Conservation (phyloP, 2,797 vertebrate genomes). For the Tragelaphus oryx region DNA sequence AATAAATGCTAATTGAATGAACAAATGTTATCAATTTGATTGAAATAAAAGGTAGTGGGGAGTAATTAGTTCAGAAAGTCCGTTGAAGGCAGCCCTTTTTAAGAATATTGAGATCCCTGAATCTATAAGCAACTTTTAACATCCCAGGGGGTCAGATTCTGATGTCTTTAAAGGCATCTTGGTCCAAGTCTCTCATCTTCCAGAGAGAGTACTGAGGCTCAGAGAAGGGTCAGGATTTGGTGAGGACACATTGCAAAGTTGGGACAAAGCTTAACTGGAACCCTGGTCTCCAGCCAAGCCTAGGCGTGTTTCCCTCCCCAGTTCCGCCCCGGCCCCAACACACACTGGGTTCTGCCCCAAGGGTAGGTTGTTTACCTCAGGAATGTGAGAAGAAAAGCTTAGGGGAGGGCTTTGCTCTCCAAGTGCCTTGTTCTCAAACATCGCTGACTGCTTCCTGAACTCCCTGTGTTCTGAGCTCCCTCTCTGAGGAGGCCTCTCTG, state of each 20-base stretch:
- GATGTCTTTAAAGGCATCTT: background rate
- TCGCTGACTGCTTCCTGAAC: background rate
- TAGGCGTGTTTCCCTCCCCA: background rate
- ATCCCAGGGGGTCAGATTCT: background rate
- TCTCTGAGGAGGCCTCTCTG: background rate
- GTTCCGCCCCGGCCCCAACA: fast-evolving
- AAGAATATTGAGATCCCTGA: background rate
- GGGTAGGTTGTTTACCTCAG: background rate
- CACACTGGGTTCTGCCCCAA: background rate
- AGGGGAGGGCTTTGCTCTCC: background rate
- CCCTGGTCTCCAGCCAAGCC: background rate
- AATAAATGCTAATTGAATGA: background rate
- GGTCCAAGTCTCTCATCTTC: background rate
- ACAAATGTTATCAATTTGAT: background rate
- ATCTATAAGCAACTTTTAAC: background rate
- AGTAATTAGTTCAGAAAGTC: background rate
- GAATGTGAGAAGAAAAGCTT: background rate
- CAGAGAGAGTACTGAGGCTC: background rate
- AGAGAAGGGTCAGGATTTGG: background rate
- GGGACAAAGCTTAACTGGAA: background rate
- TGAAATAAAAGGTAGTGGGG: background rate
- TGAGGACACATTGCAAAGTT: background rate
- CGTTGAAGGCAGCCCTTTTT: background rate
- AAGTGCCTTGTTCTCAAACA: too few relatives aligned
- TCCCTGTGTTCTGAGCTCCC: background rate